Evolutionary conservation across 2,113 vertebrate species (phyloP).

Genomic region (Cyphomyrus plagiostoma): DNA sequence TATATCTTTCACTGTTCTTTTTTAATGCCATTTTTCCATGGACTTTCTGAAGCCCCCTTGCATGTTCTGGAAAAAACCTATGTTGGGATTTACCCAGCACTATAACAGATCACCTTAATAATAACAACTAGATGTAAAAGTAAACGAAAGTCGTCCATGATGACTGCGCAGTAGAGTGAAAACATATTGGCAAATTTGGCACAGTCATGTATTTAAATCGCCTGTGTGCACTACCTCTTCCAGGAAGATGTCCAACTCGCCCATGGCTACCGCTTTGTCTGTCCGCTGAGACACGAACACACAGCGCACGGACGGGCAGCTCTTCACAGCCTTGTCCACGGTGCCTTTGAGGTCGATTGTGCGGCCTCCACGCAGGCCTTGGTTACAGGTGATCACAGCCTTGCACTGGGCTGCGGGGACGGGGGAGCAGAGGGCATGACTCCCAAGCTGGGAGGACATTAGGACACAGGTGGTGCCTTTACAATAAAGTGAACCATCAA

Average conservation of each 20-base stretch:
- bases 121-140: not conserved
- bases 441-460: not conserved
- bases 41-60: no score
- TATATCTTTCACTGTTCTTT: no score
- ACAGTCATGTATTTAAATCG: not conserved
- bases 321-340: slow-evolving; percentile 75
- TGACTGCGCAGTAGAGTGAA: not conserved
- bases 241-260: slow-evolving; percentile 63
- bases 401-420: slow-evolving; percentile 71
- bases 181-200: not conserved
- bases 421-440: not conserved
- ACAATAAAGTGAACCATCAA: not conserved
- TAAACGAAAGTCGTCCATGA: not conserved
- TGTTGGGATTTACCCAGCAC: not conserved
- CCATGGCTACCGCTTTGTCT: slow-evolving; percentile 62
- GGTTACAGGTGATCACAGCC: slow-evolving; percentile 80
- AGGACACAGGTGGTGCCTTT: not conserved
- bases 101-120: not conserved
- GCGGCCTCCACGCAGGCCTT: slow-evolving; percentile 74
- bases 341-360: slow-evolving; percentile 68
- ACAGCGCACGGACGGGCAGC: slow-evolving; percentile 64
- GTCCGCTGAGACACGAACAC: slow-evolving; percentile 82
- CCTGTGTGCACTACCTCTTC: slow-evolving; percentile 66
- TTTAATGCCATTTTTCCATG: no score
- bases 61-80: not conserved